Evolutionary conservation across 2,888 invertebrate genomes (phyloP), one percentile per base, ranked within the genome.

Genomic region (Biston stratarius): DNA sequence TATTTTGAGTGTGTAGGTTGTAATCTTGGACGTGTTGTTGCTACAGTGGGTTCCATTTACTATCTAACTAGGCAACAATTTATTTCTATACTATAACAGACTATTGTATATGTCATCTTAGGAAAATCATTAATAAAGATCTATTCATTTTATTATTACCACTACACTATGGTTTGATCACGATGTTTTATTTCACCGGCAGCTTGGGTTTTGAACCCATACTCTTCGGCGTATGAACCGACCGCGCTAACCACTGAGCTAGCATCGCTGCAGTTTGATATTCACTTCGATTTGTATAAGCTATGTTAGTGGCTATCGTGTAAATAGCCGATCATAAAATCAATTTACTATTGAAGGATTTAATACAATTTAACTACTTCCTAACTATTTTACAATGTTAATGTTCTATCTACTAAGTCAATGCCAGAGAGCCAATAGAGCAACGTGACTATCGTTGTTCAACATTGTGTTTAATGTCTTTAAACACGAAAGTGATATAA

Each of bases 371-470:
- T 24, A 49, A 49, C 12, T 48, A 51, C 47, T 61, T 61, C 38
- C 57, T 57, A 49, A 12, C 42, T 58, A 48, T 58, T 44, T 44
- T 34, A 15, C n/a, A 51, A 33, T 42, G 24, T 56, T 47, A 66
- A 57, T 57, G 33, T 0, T 65, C 14, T 45, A 47, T 40, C 10
- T 53, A n/a, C 11, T 15, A 36, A 44, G 14, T 44, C 67, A 60
- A 64, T 68, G 63, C 15, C 63, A 52, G 24, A 24, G 1, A 24
- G 24, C 24, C 3, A 24, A 2, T 24, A n/a, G n/a, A n/a, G 34
- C 40, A 34, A 60, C 67, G 60, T 68, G 67, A 15, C 63, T 68
- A 47, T 51, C 47, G 59, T 24, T 56, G 45, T 10, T 68, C 60
- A 61, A 60, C 56, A 60, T 60, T 63, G 60, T 15, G 45, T 15